These are phyloP conservation scores for Fissipunctia ypsillon DNA, from an alignment of 2,888 invertebrate species.

Conservation along the genomic window DNA sequence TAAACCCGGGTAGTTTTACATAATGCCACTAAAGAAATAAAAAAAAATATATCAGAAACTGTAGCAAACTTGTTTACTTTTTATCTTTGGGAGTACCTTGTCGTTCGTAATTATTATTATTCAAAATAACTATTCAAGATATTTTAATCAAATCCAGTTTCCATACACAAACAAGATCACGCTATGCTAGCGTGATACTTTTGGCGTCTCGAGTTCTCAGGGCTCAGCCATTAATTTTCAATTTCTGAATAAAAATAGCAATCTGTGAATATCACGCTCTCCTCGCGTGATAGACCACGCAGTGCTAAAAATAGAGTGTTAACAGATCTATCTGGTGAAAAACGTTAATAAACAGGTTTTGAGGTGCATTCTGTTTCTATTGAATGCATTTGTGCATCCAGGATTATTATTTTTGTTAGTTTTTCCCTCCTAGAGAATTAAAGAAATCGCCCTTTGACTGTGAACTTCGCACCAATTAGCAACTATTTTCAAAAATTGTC, in stretches of 20 bases:
- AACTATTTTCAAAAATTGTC: neutral
- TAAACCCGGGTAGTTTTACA: too few relatives aligned
- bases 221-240: neutral
- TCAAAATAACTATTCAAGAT: neutral
- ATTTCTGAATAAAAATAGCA: conserved; percentile 19
- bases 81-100: neutral
- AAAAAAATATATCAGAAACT: neutral
- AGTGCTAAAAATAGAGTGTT: neutral
- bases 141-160: conserved; percentile 11
- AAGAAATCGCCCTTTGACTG: neutral
- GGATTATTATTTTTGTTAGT: neutral
- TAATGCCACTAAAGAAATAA: neutral
- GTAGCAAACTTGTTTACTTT: neutral
- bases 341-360: conserved; percentile 26
- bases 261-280: conserved; percentile 10
- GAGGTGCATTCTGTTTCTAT: neutral
- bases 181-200: conserved; percentile 16
- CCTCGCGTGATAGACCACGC: conserved; percentile 4
- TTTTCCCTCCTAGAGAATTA: neutral
- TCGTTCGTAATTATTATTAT: neutral
- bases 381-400: neutral
- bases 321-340: neutral
- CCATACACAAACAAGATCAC: conserved; percentile 9
- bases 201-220: neutral
- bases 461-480: neutral